Evolutionary conservation across 2,113 vertebrate genomes (phyloP).

Genomic region (Trachemys scripta): DNA sequence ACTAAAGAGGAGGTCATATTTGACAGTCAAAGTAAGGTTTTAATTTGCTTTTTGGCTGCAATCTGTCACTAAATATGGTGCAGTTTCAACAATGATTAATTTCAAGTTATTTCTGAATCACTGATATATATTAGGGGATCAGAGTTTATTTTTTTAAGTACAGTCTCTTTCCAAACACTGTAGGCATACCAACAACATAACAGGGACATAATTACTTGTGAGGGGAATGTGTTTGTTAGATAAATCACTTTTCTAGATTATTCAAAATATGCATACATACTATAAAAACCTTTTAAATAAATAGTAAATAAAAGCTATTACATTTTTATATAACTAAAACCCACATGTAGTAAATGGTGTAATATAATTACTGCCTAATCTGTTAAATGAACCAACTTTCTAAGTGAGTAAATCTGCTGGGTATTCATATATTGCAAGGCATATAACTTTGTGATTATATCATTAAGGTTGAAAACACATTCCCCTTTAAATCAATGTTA

Average conservation of each 20-base stretch:
- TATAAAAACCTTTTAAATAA: constrained; percentile 8
- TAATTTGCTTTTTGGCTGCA: constrained; percentile 37
- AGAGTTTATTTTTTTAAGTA: constrained; percentile 16
- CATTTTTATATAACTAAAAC: constrained; percentile 23
- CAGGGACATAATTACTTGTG: constrained; percentile 51
- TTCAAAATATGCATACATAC: constrained; percentile 4
- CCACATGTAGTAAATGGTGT: neutral
- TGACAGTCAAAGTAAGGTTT: neutral
- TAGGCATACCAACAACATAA: constrained; percentile 19
- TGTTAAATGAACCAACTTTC: constrained; percentile 39
- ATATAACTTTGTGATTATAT: constrained; percentile 19
- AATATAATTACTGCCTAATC: constrained; percentile 16
- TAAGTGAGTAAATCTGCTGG: neutral
- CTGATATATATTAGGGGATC: neutral
- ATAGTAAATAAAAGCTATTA: constrained; percentile 12
- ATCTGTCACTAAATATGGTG: neutral
- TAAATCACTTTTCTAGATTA: constrained; percentile 39
- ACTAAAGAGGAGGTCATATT: neutral
- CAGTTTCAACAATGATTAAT: constrained; percentile 9
- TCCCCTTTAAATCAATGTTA: constrained; percentile 2
- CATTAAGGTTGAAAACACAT: neutral
- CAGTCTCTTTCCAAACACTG: neutral
- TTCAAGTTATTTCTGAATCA: constrained; percentile 23
- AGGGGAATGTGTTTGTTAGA: constrained; percentile 62
- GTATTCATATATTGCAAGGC: constrained; percentile 3